Conservation (phyloP, 2,888 invertebrate genomes). For the Morpho helenor region DNA sequence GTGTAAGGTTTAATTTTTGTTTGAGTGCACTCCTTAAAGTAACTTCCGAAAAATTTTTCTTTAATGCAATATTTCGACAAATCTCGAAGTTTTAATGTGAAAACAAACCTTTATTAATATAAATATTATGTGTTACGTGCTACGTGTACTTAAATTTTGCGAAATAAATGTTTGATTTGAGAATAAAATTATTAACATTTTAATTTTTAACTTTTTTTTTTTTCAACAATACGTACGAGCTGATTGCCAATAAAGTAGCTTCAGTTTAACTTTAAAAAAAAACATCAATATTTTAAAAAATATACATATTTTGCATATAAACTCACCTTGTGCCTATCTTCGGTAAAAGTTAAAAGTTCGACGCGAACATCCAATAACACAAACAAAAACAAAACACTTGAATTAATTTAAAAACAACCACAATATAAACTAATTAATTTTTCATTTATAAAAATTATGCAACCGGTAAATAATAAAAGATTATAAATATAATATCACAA, state of each 20-base stretch:
- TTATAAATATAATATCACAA: not conserved
- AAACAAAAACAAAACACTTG: slow-evolving; percentile 3
- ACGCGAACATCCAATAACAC: not conserved
- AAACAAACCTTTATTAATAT: no score
- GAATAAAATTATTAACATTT: no score
- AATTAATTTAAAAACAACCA: not conserved
- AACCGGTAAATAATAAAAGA: not conserved
- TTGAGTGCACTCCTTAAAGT: not conserved
- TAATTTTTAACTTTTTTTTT: no score
- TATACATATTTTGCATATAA: not conserved
- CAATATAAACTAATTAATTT: not conserved
- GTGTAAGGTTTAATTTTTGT: not conserved
- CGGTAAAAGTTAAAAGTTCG: not conserved
- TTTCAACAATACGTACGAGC: no score
- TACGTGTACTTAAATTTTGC: no score
- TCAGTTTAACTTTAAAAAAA: not conserved
- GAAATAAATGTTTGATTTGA: no score
- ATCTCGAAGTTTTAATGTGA: no score
- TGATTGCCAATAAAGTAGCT: not conserved
- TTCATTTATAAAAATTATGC: no score
- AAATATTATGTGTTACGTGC: no score
- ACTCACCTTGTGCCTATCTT: slow-evolving; percentile 3
- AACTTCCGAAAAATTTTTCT: not conserved
- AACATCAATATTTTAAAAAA: not conserved
- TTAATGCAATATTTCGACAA: not conserved